Percentiles rank a stretch among this genome's conserved stretches.
phyloP scores from a whole-genome alignment of 2,797 vertebrate genomes.

The Margarornis squamiger region DNA sequence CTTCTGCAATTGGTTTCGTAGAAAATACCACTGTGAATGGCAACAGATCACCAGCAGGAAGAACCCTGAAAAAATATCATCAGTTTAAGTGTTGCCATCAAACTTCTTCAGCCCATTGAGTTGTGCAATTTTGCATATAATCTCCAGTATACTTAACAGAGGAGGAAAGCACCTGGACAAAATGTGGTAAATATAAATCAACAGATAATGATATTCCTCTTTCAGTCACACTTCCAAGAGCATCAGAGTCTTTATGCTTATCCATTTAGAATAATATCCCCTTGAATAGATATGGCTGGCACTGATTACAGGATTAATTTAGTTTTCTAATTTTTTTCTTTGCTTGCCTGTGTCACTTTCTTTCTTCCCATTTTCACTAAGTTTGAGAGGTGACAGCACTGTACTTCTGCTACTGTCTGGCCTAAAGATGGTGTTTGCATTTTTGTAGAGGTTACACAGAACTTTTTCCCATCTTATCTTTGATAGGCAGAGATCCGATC shows the following conservation, averaged over 20 bases:
- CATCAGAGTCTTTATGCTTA: conserved; percentile 16
- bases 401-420: neutral
- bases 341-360: neutral
- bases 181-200: conserved; percentile 34
- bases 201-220: neutral
- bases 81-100: conserved; percentile 57
- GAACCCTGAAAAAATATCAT: conserved; percentile 24
- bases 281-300: neutral
- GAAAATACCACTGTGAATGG: neutral
- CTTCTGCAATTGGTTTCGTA: neutral
- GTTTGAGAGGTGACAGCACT: neutral
- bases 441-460: neutral
- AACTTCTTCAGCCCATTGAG: conserved; percentile 59
- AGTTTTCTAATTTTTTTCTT: neutral
- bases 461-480: neutral
- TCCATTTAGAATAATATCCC: neutral
- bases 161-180: conserved; percentile 38
- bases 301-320: neutral
- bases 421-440: neutral
- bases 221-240: neutral
- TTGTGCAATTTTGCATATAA: conserved; percentile 57
- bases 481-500: neutral
- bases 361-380: neutral
- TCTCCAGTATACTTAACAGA: neutral
- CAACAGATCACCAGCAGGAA: neutral